A percentile compares a stretch with the other conserved stretches of the same genome.
Evolutionary conservation across 2,888 invertebrate species (phyloP).

Genomic region (Limnephilus auricula): DNA sequence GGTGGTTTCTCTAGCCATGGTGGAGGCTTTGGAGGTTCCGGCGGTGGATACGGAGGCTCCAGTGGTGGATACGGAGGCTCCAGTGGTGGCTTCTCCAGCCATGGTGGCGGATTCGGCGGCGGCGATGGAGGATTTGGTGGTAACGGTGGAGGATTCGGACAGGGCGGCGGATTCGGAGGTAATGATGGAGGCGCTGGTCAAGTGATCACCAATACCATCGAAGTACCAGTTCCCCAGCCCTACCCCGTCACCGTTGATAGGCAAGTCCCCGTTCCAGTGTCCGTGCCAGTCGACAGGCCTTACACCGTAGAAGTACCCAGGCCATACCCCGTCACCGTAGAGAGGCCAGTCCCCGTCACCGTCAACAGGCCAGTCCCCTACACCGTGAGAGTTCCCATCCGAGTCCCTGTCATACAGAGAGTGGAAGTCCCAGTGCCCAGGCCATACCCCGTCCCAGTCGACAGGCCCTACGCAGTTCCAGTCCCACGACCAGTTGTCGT

Average conservation of each 20-base stretch:
- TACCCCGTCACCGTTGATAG: conserved; percentile 75
- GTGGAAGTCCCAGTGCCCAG: conserved; percentile 57
- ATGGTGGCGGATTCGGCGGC: conserved; percentile 27
- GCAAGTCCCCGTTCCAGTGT: conserved; percentile 74
- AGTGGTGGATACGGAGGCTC: not conserved
- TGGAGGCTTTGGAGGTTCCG: conserved; percentile 28
- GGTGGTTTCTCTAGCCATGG: conserved; percentile 13
- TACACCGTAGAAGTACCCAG: conserved; percentile 55
- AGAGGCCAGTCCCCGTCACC: conserved; percentile 60
- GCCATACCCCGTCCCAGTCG: conserved; percentile 63
- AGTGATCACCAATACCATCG: conserved; percentile 68
- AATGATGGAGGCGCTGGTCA: conserved; percentile 43
- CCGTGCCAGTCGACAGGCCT: conserved; percentile 69
- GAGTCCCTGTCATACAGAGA: conserved; percentile 59
- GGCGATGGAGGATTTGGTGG: conserved; percentile 13
- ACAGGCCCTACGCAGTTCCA: conserved; percentile 53
- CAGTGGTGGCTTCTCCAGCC: not conserved
- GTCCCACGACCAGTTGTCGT: conserved; percentile 59
- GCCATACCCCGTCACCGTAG: conserved; percentile 54
- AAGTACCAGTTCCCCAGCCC: conserved; percentile 75
- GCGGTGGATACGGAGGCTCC: not conserved
- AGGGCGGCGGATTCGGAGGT: conserved; percentile 15
- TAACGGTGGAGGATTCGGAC: conserved; percentile 31
- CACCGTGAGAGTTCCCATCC: conserved; percentile 57
- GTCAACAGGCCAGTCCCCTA: conserved; percentile 55